Percentiles rank a stretch among this genome's conserved stretches.
phyloP scores from a whole-genome alignment of 2,113 vertebrate genomes.

The Pelvicachromis taeniatus region DNA sequence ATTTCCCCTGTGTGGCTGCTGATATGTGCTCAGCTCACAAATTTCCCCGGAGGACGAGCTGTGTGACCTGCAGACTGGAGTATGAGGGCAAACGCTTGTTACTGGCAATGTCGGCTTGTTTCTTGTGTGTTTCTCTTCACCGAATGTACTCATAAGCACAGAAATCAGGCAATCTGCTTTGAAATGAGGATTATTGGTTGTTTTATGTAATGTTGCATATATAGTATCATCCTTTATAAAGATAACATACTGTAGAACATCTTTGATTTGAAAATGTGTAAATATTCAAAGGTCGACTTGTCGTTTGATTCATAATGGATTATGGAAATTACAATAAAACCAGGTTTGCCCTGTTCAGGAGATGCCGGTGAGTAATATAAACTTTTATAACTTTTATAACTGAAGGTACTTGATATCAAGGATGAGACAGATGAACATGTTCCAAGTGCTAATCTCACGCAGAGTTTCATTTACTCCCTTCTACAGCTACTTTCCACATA shows the following conservation, averaged over 20 bases:
- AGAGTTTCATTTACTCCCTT: background rate
- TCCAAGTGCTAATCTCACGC: background rate
- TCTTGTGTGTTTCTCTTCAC: background rate
- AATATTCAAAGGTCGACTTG: background rate
- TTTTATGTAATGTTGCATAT: background rate
- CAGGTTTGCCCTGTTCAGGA: background rate
- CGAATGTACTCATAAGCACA: background rate
- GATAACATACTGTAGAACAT: background rate
- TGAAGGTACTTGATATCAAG: background rate
- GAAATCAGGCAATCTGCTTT: background rate
- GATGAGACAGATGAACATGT: background rate
- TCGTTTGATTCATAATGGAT: background rate
- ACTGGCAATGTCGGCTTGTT: background rate
- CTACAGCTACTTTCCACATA: background rate
- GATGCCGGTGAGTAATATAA: background rate
- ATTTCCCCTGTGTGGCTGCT: background rate
- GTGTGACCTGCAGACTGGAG: background rate
- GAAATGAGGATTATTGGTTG: background rate
- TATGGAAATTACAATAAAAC: background rate
- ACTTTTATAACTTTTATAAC: background rate
- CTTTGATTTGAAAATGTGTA: background rate
- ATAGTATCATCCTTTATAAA: background rate
- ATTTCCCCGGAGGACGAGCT: conserved; percentile 11
- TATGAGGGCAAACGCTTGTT: background rate
- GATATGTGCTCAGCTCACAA: background rate